Evolutionary conservation across 2,113 vertebrate genomes (phyloP).

Genomic region (Lampris incognitus): DNA sequence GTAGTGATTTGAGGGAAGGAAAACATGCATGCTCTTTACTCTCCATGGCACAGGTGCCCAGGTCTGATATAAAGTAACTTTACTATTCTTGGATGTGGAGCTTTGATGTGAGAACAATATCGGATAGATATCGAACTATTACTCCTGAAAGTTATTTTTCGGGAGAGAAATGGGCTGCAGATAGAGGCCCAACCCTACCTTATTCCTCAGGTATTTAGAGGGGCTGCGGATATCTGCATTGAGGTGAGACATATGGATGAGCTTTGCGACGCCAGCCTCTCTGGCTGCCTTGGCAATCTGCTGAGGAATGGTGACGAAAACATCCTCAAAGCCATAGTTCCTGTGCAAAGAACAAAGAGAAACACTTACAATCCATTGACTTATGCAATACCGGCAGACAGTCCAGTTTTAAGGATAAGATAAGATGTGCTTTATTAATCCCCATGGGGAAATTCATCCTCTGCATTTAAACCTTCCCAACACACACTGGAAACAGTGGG

Average conservation of each 20-base stretch:
- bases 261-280: slow-evolving; percentile 88
- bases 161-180: neutral
- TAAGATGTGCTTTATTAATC: too few species aligned
- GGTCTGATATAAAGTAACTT: too few species aligned
- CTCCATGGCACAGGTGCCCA: too few species aligned
- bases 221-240: slow-evolving; percentile 93
- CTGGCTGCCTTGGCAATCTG: slow-evolving; percentile 85
- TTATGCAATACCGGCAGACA: neutral
- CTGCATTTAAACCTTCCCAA: too few species aligned
- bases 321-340: slow-evolving; percentile 90
- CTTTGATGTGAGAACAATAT: neutral
- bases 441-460: too few species aligned
- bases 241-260: slow-evolving; percentile 94
- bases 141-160: neutral
- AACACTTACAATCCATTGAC: too few species aligned
- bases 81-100: too few species aligned
- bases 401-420: too few species aligned
- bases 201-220: slow-evolving; percentile 93
- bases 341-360: slow-evolving; percentile 71
- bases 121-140: neutral
- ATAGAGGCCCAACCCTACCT: slow-evolving; percentile 78
- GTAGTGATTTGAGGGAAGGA: too few species aligned
- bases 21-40: too few species aligned
- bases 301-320: slow-evolving; percentile 88
- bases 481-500: too few species aligned